Conservation (phyloP, 2,888 invertebrate genomes). For the Pachliopta kotzebuea region DNA sequence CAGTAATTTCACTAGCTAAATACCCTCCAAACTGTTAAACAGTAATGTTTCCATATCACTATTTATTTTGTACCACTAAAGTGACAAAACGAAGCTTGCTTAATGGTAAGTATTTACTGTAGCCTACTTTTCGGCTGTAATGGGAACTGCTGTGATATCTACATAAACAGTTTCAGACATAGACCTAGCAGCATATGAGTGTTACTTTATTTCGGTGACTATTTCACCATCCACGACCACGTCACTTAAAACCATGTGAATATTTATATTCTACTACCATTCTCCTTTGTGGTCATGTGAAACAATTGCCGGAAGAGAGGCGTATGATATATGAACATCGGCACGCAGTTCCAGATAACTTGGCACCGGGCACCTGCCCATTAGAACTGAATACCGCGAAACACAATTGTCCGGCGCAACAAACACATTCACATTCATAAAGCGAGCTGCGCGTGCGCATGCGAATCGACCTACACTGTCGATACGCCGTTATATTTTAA, state of each 20-base stretch:
- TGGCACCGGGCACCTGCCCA: not conserved
- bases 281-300: not conserved
- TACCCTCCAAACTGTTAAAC: too few species aligned
- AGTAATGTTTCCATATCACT: too few species aligned
- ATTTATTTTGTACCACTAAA: too few species aligned
- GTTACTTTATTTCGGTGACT: too few species aligned
- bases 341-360: conserved; percentile 7
- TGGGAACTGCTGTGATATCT: too few species aligned
- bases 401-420: conserved; percentile 11
- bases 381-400: conserved; percentile 14
- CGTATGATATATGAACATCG: conserved; percentile 7
- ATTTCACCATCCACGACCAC: not conserved
- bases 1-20: too few species aligned
- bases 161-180: too few species aligned
- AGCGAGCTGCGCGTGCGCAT: conserved; percentile 24
- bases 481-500: conserved; percentile 33
- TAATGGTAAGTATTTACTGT: too few species aligned
- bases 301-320: not conserved
- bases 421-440: conserved; percentile 21
- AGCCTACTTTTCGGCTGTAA: too few species aligned
- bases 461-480: conserved; percentile 36
- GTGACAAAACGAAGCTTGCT: too few species aligned
- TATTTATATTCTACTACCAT: not conserved
- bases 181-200: too few species aligned
- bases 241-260: not conserved